A percentile compares a stretch with the other conserved stretches of the same genome.
These are phyloP conservation scores for Nanger granti DNA, from an alignment of 2,113 vertebrate species.

Conservation along the genomic window DNA sequence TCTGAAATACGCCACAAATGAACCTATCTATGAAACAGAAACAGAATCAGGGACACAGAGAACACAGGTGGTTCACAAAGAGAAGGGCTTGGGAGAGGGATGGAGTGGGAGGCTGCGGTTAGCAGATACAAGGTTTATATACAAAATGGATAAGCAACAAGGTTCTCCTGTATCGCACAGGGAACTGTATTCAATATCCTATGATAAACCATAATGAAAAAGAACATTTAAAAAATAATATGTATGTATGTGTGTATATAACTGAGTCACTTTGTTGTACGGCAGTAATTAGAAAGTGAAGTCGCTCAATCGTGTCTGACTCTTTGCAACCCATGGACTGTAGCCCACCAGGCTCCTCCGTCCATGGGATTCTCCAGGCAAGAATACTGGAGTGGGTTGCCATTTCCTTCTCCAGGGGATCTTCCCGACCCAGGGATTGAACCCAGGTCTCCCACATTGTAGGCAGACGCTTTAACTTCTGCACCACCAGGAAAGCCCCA, in stretches of 20 bases:
- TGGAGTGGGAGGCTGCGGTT: background rate
- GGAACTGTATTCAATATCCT: background rate
- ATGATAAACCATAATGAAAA: background rate
- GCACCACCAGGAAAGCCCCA: too few relatives aligned
- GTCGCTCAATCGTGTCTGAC: too few relatives aligned
- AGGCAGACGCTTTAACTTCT: too few relatives aligned
- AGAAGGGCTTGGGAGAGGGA: background rate
- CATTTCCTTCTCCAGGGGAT: too few relatives aligned
- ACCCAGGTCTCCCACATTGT: too few relatives aligned
- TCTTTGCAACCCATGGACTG: too few relatives aligned
- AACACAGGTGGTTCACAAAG: background rate
- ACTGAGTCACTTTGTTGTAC: background rate
- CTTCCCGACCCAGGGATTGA: too few relatives aligned
- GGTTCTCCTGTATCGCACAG: background rate
- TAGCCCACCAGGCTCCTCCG: too few relatives aligned
- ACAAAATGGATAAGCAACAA: background rate
- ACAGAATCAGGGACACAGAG: background rate
- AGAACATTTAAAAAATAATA: background rate
- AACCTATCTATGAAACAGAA: background rate
- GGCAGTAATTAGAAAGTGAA: background rate
- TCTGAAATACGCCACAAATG: background rate
- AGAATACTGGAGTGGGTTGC: too few relatives aligned
- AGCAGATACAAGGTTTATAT: background rate
- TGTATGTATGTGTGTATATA: background rate
- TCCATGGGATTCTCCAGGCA: too few relatives aligned